Evolutionary conservation across 2,113 vertebrate species (phyloP).

Genomic region (Xenotilapia caudafasciata): DNA sequence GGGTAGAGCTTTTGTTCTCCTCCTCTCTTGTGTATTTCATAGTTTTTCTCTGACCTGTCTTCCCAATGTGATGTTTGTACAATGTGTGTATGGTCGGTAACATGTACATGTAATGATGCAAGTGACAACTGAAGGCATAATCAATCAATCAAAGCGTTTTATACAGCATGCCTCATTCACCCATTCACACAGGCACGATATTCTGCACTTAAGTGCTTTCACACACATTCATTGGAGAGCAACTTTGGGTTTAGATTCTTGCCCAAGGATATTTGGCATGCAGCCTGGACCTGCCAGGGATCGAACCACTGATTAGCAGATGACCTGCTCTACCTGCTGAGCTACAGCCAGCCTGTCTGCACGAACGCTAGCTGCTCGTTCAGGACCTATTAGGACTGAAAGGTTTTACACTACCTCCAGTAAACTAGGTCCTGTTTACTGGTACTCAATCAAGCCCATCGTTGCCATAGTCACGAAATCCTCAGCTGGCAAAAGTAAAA

Average conservation of each 20-base stretch:
- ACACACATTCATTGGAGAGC: background rate
- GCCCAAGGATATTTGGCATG: background rate
- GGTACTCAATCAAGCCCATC: background rate
- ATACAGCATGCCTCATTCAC: background rate
- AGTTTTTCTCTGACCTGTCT: background rate
- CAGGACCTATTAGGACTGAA: background rate
- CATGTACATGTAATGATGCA: background rate
- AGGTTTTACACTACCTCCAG: background rate
- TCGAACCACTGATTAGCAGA: background rate
- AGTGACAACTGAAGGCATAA: background rate
- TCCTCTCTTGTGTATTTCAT: background rate
- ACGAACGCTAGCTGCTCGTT: background rate
- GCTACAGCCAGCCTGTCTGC: background rate
- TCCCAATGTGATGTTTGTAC: background rate
- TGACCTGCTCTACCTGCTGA: background rate
- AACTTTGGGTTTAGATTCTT: background rate
- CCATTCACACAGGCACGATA: background rate
- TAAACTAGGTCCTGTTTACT: accelerated
- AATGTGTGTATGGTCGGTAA: background rate
- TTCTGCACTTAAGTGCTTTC: background rate
- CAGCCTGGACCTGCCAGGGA: background rate
- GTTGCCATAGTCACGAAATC: accelerated
- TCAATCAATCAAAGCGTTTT: background rate
- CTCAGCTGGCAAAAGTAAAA: background rate
- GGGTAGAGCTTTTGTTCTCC: background rate